Evolutionary conservation across 2,797 vertebrate genomes (phyloP).

Genomic region (Chelonia mydas): DNA sequence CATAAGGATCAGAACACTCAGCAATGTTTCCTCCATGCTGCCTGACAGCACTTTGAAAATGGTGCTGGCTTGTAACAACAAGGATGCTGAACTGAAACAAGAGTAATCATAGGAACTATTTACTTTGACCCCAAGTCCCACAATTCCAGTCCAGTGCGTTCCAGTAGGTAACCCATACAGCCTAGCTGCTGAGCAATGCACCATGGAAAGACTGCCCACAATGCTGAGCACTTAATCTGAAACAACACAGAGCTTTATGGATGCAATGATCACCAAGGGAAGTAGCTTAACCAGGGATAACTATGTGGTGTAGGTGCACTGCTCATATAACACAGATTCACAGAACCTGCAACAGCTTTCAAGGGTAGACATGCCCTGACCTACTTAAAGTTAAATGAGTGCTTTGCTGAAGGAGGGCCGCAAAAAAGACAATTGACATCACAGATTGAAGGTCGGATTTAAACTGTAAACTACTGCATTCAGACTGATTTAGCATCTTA

Average conservation of each 20-base stretch:
- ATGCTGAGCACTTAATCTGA: background rate
- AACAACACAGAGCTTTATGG: background rate
- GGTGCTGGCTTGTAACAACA: background rate
- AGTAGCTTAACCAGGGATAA: background rate
- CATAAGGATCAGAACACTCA: background rate
- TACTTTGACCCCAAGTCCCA: background rate
- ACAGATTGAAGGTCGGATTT: background rate
- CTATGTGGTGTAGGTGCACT: background rate
- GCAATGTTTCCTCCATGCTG: background rate
- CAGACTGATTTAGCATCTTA: background rate
- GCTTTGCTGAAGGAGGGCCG: background rate
- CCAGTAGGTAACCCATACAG: background rate
- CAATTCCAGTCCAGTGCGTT: background rate
- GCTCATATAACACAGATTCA: background rate
- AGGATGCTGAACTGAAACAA: background rate
- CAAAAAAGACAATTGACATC: background rate
- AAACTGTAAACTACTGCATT: constrained; percentile 9
- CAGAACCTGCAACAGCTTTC: background rate
- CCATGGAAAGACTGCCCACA: background rate
- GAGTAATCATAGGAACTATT: background rate
- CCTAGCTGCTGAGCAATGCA: background rate
- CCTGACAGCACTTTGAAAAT: background rate
- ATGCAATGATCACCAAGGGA: background rate
- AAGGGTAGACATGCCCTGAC: background rate
- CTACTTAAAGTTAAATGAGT: constrained; percentile 8